Conservation (phyloP, 2,113 vertebrate species). For the Maylandia zebra region DNA sequence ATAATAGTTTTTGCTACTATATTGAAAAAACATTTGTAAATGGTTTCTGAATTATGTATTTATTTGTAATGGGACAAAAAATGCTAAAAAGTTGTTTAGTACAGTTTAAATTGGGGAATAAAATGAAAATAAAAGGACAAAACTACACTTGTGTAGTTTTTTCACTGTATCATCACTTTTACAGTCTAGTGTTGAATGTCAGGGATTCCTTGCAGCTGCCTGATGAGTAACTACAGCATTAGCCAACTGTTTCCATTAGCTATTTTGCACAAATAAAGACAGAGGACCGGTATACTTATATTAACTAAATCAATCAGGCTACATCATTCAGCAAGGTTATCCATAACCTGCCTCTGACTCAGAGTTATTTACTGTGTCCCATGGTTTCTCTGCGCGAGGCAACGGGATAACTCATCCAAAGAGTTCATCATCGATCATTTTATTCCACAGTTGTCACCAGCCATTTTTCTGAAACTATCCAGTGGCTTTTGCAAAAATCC, state of each 20-base stretch:
- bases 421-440: conserved; percentile 46
- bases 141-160: not conserved
- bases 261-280: not conserved
- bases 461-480: conserved; percentile 9
- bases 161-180: not conserved
- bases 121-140: not conserved
- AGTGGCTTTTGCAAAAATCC: conserved; percentile 6
- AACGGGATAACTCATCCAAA: conserved; percentile 28
- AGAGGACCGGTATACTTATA: not conserved
- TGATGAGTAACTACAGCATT: not conserved
- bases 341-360: not conserved
- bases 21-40: not conserved
- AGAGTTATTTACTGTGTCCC: not conserved
- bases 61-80: not conserved
- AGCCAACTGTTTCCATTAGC: not conserved
- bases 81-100: not conserved
- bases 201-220: not conserved
- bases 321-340: not conserved
- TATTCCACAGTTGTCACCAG: conserved; percentile 33
- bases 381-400: not conserved
- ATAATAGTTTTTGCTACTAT: not conserved
- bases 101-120: not conserved
- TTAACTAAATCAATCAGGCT: not conserved
- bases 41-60: not conserved
- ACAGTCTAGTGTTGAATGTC: not conserved